A percentile compares a stretch with the other conserved stretches of the same genome.
Conservation (phyloP, 2,888 invertebrate species). For the Hylaea fasciaria region DNA sequence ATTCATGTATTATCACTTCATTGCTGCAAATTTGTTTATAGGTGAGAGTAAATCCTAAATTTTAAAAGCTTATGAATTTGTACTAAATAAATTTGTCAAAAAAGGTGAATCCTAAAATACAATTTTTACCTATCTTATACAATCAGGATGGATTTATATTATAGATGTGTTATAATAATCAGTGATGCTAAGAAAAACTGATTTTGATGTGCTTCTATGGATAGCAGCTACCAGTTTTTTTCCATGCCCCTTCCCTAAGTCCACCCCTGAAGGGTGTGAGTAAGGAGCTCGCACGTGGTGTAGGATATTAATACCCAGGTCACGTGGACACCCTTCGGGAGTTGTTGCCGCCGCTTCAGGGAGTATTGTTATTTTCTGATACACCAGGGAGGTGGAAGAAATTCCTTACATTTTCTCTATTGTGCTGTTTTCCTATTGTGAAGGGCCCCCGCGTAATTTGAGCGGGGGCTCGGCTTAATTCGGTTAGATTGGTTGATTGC, state of each 20-base stretch:
- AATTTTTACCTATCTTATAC: no score
- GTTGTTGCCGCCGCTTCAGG: conserved; percentile 33
- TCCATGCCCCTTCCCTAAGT: conserved; percentile 15
- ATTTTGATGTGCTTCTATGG: no score
- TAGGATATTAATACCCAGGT: conserved; percentile 54
- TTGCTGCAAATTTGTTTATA: no score
- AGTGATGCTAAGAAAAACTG: no score
- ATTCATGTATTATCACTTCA: no score
- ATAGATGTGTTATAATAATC: no score
- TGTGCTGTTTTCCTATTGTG: conserved; percentile 15
- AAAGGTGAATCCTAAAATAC: no score
- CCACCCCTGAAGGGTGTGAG: conserved; percentile 12
- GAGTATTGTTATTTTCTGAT: conserved; percentile 27
- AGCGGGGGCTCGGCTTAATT: conserved; percentile 8
- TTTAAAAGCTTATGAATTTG: no score
- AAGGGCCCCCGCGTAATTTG: neutral
- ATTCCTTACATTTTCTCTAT: conserved; percentile 22
- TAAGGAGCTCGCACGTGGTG: conserved; percentile 42
- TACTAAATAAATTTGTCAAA: no score
- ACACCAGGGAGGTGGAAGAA: conserved; percentile 12
- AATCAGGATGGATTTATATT: no score
- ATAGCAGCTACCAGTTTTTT: no score
- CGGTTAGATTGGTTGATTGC: neutral
- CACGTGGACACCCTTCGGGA: conserved; percentile 49
- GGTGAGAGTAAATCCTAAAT: no score